Evolutionary conservation across 1,140 invertebrate genomes (phyloP).

Genomic region (Battus philenor): DNA sequence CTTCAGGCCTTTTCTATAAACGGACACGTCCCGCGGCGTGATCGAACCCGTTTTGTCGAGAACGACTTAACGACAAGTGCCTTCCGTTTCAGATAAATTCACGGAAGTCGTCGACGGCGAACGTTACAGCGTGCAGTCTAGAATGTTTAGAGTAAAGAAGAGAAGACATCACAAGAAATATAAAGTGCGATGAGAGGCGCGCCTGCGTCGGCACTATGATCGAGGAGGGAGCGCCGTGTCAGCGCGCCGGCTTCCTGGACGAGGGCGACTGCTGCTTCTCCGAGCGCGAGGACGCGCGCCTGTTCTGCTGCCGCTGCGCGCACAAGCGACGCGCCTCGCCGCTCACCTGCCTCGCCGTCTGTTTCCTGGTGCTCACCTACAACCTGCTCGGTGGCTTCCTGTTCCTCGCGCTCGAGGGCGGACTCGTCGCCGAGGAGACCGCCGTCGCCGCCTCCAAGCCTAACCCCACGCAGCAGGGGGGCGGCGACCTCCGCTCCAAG

Average conservation of each 20-base stretch:
- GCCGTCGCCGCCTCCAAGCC: conserved; percentile 79
- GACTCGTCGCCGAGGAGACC: conserved; percentile 70
- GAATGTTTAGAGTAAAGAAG: too few species aligned
- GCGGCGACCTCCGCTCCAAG: too few species aligned
- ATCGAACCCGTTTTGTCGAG: too few species aligned
- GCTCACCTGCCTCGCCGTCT: too few species aligned
- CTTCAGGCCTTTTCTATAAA: too few species aligned
- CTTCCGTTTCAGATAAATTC: too few species aligned
- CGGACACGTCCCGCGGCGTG: too few species aligned
- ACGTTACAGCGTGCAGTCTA: too few species aligned
- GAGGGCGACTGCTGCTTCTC: conserved; percentile 34
- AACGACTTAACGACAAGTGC: too few species aligned
- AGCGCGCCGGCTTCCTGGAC: conserved; percentile 22
- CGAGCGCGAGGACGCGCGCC: conserved; percentile 26
- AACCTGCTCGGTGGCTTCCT: conserved; percentile 93
- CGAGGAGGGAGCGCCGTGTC: too few species aligned
- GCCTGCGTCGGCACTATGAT: conserved; percentile 35
- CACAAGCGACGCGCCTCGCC: conserved; percentile 54
- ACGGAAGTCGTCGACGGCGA: too few species aligned
- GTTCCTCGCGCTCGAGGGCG: conserved; percentile 91
- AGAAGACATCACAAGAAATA: conserved; percentile 50
- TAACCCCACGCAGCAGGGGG: conserved; percentile 72
- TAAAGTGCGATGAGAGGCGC: conserved; percentile 44
- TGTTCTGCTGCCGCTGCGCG: conserved; percentile 50
- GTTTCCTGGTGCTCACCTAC: conserved; percentile 91